Evolutionary conservation across 2,888 invertebrate species (phyloP).

Genomic region (Odontothrips loti): DNA sequence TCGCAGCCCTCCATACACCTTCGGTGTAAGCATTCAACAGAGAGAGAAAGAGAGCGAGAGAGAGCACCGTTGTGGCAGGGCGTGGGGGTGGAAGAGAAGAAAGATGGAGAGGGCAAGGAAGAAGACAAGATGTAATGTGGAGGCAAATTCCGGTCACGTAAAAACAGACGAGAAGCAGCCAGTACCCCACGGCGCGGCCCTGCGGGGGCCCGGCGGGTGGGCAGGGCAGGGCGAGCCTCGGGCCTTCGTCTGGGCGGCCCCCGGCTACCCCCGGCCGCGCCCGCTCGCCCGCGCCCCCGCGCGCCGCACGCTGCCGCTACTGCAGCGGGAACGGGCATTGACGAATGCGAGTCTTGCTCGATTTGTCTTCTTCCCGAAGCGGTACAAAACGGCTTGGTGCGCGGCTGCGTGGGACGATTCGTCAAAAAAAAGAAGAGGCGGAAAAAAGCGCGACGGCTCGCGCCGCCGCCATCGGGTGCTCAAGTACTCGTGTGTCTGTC

Average conservation of each 20-base stretch:
- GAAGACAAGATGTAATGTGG: slow-evolving; percentile 10
- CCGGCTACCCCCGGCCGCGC: not conserved
- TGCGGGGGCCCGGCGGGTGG: too few species aligned
- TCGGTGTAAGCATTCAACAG: not conserved
- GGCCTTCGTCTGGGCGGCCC: not conserved
- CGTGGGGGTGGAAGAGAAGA: not conserved
- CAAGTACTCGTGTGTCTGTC: not conserved
- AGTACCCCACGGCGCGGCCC: too few species aligned
- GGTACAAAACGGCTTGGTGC: slow-evolving; percentile 6
- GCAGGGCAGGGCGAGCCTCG: too few species aligned
- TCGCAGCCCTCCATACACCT: too few species aligned
- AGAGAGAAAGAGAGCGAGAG: too few species aligned
- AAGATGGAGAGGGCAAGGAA: too few species aligned
- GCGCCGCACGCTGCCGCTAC: not conserved
- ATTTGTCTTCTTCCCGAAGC: slow-evolving; percentile 24
- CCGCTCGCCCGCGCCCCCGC: not conserved
- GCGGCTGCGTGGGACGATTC: slow-evolving; percentile 10
- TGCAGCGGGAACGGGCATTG: not conserved
- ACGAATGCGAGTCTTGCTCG: slow-evolving; percentile 22
- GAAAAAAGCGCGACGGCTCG: not conserved
- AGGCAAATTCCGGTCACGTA: slow-evolving; percentile 16
- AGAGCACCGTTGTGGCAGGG: not conserved
- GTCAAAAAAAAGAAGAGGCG: not conserved
- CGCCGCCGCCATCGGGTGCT: not conserved
- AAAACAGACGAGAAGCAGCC: slow-evolving; percentile 1